These are phyloP conservation scores for Neodiprion virginianus DNA, from an alignment of 1,140 invertebrate genomes.

Conservation along the genomic window DNA sequence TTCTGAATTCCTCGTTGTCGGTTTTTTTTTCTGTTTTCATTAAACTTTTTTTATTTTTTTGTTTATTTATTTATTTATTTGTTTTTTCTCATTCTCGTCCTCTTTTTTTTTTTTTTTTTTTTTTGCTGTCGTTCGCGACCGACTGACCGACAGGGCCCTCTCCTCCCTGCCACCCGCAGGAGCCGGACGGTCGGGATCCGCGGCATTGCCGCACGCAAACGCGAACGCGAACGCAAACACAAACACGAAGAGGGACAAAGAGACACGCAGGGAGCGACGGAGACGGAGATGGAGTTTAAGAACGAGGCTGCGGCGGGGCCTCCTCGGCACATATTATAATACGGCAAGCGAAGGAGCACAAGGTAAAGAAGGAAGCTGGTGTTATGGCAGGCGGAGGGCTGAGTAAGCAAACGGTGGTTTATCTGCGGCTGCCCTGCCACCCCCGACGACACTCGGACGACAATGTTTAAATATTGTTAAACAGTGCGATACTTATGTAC, in stretches of 20 bases:
- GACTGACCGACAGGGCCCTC: too few relatives aligned
- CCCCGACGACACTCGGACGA: conserved; percentile 36
- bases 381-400: conserved; percentile 30
- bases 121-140: too few relatives aligned
- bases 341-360: background rate
- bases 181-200: too few relatives aligned
- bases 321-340: background rate
- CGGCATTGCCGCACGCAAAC: too few relatives aligned
- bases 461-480: conserved; percentile 49
- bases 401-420: conserved; percentile 38
- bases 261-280: background rate
- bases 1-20: too few relatives aligned
- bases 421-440: conserved; percentile 27
- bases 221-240: too few relatives aligned
- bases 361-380: conserved; percentile 15
- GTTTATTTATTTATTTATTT: too few relatives aligned
- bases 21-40: too few relatives aligned
- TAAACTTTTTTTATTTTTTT: too few relatives aligned
- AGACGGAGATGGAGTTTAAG: background rate
- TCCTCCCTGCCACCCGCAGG: too few relatives aligned
- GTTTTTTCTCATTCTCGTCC: too few relatives aligned
- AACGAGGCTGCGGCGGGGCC: background rate
- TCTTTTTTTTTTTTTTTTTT: too few relatives aligned
- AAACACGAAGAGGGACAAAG: background rate
- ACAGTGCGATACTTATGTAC: conserved; percentile 25